Evolutionary conservation across 1,140 invertebrate species (phyloP).

Genomic region (Drosophila fuyamai): DNA sequence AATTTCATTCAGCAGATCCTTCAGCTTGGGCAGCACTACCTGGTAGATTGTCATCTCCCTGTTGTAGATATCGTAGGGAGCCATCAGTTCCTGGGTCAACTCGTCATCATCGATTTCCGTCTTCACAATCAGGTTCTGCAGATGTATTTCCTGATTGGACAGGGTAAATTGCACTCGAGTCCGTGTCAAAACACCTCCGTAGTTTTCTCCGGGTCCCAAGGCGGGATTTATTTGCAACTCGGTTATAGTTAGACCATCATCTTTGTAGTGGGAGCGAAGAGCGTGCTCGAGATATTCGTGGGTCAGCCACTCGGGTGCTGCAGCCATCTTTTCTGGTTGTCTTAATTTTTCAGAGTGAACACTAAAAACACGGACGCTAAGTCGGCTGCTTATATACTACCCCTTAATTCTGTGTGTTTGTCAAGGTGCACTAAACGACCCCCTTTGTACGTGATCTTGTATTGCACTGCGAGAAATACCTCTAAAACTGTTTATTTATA

Average conservation of each 20-base stretch:
- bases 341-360: neutral
- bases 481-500: no score
- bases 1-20: slow-evolving; percentile 57
- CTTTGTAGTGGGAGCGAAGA: slow-evolving; percentile 60
- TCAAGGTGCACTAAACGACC: slow-evolving; percentile 10
- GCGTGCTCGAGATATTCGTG: slow-evolving; percentile 66
- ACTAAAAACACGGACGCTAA: neutral
- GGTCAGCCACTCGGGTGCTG: slow-evolving; percentile 74
- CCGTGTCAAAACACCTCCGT: slow-evolving; percentile 72
- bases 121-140: slow-evolving; percentile 67
- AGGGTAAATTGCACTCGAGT: slow-evolving; percentile 41
- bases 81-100: slow-evolving; percentile 68
- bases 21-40: slow-evolving; percentile 72
- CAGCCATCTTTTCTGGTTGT: slow-evolving; percentile 49
- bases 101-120: slow-evolving; percentile 74
- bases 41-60: slow-evolving; percentile 81
- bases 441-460: neutral
- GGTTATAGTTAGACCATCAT: slow-evolving; percentile 37
- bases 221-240: slow-evolving; percentile 66
- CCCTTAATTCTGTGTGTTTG: neutral
- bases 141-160: neutral
- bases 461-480: slow-evolving; percentile 7
- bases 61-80: slow-evolving; percentile 77
- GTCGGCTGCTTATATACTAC: slow-evolving; percentile 40
- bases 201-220: slow-evolving; percentile 81